Base-by-base conservation (phyloP, 2,888 invertebrate genomes). In the Cecidostiba fungosa region DNA sequence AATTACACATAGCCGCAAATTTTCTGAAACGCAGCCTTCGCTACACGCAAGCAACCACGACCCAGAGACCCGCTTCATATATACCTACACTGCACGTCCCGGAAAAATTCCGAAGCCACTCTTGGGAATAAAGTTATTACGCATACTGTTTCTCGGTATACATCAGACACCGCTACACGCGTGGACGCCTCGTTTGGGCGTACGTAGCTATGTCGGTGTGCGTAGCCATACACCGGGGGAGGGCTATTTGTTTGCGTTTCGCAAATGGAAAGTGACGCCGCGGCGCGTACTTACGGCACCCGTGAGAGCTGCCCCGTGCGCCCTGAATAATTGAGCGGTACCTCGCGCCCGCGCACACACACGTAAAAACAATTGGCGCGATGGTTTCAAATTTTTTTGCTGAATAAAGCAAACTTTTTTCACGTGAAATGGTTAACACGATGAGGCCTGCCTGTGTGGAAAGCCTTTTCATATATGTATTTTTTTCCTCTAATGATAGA, bases 81-180 rank as follows among this genome's bases (percentile, higher is more conserved):
- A 26, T 12, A 14, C 26, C 14, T 16, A 6, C 43, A 23, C 3
- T 50, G 69, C n/a, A 23, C 12, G 32, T n/a, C 5, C 62, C 47
- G 66, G 80, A 70, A 84, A 84, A 80, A 84, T 77, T 69, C 88
- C 88, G 88, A 77, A 81, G 32, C 36, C 26, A 23, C 76, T 50
- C 78, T 3, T 6, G 54, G 72, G 73, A 82, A 85, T 82, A 69
- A 54, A 82, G 82, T 85, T 85, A 78, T 85, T 85, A 74, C 54
- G 29, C n/a, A n/a, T n/a, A n/a, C n/a, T n/a, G n/a, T n/a, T 59
- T 12, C 59, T 54, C 70, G 29, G 69, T 73, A 10, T 39, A 19
- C 8, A 16, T 19, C 12, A 8, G 8, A 8, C 39, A 8, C 12
- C 0, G 8, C 8, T 78, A 14, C 10, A 47, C 66, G 23, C 43